Base-by-base conservation (phyloP, 2,888 invertebrate species). In the Sminthurides aquaticus region DNA sequence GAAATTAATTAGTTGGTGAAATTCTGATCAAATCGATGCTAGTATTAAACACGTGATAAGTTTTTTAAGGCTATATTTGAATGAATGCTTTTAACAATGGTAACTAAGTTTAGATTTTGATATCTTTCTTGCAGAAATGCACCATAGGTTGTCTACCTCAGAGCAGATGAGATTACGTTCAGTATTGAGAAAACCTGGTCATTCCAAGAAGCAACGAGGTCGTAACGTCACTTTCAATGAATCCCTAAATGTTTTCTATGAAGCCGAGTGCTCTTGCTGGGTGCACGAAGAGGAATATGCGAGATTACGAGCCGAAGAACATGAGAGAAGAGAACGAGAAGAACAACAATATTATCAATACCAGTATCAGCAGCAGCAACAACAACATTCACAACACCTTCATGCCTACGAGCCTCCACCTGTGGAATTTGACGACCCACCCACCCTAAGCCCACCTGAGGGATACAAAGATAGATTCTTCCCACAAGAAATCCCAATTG, bases 221-320 rank as follows among this genome's bases (percentile, higher is more conserved):
- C 85, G 90, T 64, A 71, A 70, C 58, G 92, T 92, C 26, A 86
- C 90, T 61, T 92, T 92, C 77, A 90, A 92, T 78, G 92, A 92
- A 80, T 89, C 87, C 76, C 85, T 89, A 62, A 92, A 92, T 80
- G 90, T 91, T 78, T 91, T 91, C 80, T 91, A 92, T 79, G 92
- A 92, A 75, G 91, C 92, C 60, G 91, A 92, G 80, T 92, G 92
- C 77, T 91, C 92, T 76, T 92, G 92, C 75, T 83, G 91, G 69
- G 91, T 92, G 70, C 86, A 91, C 67, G 91, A 92, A 78, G 91
- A 91, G 78, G 90, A 90, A 77, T 86, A 87, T 75, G 89, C 87
- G 77, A 60, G 90, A 89, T 66, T 87, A 85, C 78, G 73, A 26
- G 69, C 68, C 49, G 72, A 86, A 86, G 76, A 86, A 81, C 82